These are phyloP conservation scores for Drosophila robusta DNA, from an alignment of 2,888 invertebrate genomes.

Conservation along the genomic window DNA sequence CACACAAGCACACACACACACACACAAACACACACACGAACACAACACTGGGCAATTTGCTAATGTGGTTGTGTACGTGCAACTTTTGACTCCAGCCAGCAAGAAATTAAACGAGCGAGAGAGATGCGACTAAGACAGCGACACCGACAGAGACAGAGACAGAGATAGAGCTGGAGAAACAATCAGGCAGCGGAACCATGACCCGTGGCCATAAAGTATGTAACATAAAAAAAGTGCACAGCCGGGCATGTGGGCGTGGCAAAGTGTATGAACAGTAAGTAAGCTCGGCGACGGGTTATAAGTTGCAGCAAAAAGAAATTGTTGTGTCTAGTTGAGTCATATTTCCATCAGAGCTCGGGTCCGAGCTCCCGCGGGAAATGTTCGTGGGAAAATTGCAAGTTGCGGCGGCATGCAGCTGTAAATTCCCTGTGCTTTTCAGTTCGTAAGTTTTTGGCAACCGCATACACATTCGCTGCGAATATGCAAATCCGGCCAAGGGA, in stretches of 20 bases:
- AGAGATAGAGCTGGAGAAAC: slow-evolving; percentile 14
- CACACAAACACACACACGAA: slow-evolving; percentile 31
- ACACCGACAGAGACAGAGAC: background rate
- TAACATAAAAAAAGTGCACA: slow-evolving; percentile 53
- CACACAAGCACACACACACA: slow-evolving; percentile 24
- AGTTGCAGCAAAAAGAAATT: slow-evolving; percentile 57
- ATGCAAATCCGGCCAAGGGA: slow-evolving; percentile 60
- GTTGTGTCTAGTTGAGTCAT: slow-evolving; percentile 64
- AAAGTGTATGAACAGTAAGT: slow-evolving; percentile 54
- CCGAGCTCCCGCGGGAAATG: slow-evolving; percentile 39
- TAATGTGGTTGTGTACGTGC: slow-evolving; percentile 66
- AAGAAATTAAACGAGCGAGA: slow-evolving; percentile 59
- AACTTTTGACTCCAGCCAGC: slow-evolving; percentile 51
- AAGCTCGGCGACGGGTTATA: slow-evolving; percentile 59
- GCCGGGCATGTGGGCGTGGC: slow-evolving; percentile 57
- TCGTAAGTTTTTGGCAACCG: slow-evolving; percentile 14
- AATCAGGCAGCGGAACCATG: slow-evolving; percentile 40
- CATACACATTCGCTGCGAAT: slow-evolving; percentile 50
- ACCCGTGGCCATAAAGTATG: slow-evolving; percentile 59
- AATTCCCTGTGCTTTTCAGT: slow-evolving; percentile 6
- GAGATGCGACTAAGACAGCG: background rate
- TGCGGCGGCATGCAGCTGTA: slow-evolving; percentile 52
- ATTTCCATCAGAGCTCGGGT: slow-evolving; percentile 52
- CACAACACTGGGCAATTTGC: slow-evolving; percentile 65
- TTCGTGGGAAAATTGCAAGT: slow-evolving; percentile 49